Base-by-base conservation (phyloP, 2,888 invertebrate species). In the Troides helena region DNA sequence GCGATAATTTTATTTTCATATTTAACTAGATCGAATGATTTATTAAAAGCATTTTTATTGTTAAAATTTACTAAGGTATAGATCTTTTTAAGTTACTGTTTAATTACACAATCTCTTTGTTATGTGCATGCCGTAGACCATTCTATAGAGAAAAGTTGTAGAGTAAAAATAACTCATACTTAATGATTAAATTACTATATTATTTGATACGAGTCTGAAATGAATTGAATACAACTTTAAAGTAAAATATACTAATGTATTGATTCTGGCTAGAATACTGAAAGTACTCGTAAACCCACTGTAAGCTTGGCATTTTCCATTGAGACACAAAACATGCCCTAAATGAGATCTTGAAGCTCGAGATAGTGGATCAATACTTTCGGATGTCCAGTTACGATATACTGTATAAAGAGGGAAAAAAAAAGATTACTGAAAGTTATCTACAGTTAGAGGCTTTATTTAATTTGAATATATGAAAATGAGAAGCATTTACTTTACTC, bases 1-100 rank as follows among this genome's bases (percentile, higher is more conserved):
- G 75, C 69, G 30, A 73, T 74, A 79, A 53, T 78, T 72, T 73
- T 76, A 77, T 81, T 78, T 79, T 81, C 78, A 78, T 78, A 77
- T 78, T 74, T 14, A 17, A 60, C 6, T 5, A 57, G 21, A 21
- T 17, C 18, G 56, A 14, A n/a, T 18, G n/a, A 56, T n/a, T 18
- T 57, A 18, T 21, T 57, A 21, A n/a, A 23, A 12, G 5, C 6
- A 1, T n/a, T 53, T n/a, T n/a, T 53, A n/a, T n/a, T n/a, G 1
- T 7, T n/a, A 53, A 53, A n/a, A 53, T 1, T 53, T 14, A 46
- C 12, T 46, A 14, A 12, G 14, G 14, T 12, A 46, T 14, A 46
- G 14, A 14, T 14, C 14, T 46, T 46, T 10, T 46, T 46, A 46
- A 46, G 12, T 0, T 14, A 46, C 14, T 14, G 3, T 46, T 46